Evolutionary conservation across 2,113 vertebrate species (phyloP).

Genomic region (Laterallus jamaicensis): DNA sequence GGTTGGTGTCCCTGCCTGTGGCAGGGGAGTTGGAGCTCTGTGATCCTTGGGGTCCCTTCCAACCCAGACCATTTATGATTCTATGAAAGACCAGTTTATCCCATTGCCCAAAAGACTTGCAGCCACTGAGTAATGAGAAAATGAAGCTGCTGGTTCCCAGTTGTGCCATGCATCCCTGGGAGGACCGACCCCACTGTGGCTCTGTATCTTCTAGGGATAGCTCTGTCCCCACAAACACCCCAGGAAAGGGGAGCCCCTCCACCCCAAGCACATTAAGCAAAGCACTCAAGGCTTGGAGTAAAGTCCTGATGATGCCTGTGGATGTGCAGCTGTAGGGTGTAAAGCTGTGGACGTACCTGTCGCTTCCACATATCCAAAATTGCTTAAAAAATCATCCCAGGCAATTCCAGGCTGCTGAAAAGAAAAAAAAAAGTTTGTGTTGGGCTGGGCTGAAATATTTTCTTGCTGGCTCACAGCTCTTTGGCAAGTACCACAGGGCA

Average conservation of each 20-base stretch:
- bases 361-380: neutral
- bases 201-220: neutral
- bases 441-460: neutral
- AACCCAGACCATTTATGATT: too few species aligned
- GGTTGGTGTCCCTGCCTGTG: too few species aligned
- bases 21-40: too few species aligned
- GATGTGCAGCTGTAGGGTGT: neutral
- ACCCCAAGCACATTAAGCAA: neutral
- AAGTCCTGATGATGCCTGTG: neutral
- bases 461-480: accelerated
- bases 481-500: too few species aligned
- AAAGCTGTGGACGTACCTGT: neutral
- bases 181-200: neutral
- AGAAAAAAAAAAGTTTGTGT: neutral
- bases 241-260: neutral
- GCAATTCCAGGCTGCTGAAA: neutral
- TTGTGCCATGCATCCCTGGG: neutral
- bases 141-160: neutral
- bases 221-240: neutral
- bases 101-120: neutral
- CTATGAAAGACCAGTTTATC: neutral
- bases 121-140: neutral
- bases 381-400: neutral
- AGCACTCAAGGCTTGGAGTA: neutral
- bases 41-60: too few species aligned